A percentile compares a stretch with the other conserved stretches of the same genome.
These are phyloP conservation scores for Macroglossus sobrinus DNA, from an alignment of 2,113 vertebrate species.

Conservation along the genomic window DNA sequence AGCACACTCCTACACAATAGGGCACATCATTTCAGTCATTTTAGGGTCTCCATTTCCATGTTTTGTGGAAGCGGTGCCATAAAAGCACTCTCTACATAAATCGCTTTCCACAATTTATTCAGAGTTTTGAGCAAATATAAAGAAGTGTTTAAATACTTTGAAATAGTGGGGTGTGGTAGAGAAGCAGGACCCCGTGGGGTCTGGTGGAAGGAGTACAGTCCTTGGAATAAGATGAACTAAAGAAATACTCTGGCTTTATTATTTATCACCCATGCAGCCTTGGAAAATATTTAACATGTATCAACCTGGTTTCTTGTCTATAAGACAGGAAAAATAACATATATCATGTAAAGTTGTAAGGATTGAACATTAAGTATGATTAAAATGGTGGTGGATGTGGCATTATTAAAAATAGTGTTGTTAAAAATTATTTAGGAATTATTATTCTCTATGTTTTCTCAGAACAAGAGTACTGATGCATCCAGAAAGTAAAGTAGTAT, in stretches of 20 bases:
- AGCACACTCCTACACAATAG: slow-evolving; percentile 75
- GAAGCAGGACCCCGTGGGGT: background rate
- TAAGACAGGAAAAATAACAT: background rate
- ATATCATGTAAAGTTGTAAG: background rate
- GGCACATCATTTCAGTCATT: slow-evolving; percentile 66
- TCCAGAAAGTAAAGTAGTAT: background rate
- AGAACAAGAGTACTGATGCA: background rate
- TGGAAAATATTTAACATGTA: slow-evolving; percentile 5
- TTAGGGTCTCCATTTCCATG: slow-evolving; percentile 11
- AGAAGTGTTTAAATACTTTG: background rate
- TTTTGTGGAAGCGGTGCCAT: background rate
- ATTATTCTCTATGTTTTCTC: background rate
- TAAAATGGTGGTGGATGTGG: background rate
- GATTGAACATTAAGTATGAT: background rate
- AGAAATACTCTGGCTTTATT: background rate
- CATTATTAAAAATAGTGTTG: background rate
- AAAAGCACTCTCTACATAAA: background rate
- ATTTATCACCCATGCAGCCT: background rate
- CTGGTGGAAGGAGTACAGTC: background rate
- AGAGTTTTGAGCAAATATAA: slow-evolving; percentile 20
- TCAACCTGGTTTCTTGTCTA: background rate
- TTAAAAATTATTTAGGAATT: slow-evolving; percentile 12
- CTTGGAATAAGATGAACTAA: background rate
- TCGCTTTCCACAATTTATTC: background rate
- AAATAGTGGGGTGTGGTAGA: background rate